Percentiles rank a stretch among this genome's conserved stretches.
phyloP scores from a whole-genome alignment of 2,888 invertebrate genomes.

The Hipparchia sbordonii region DNA sequence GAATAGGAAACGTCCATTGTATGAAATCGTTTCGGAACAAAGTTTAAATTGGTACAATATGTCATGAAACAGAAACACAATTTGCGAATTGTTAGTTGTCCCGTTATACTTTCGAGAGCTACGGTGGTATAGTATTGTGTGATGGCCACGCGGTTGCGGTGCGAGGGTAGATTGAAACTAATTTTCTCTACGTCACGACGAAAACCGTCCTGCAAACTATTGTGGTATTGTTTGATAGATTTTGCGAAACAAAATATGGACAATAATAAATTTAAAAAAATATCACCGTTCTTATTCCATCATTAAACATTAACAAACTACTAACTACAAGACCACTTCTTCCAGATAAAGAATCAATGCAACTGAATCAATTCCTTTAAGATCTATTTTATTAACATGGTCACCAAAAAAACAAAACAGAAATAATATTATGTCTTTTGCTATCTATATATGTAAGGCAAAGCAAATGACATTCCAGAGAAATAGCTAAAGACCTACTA shows the following conservation, averaged over 20 bases:
- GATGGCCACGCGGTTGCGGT: conserved; percentile 57
- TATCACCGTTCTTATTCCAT: too few species aligned
- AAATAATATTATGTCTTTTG: neutral
- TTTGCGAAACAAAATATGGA: conserved; percentile 42
- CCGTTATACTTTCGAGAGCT: conserved; percentile 32
- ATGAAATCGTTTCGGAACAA: conserved; percentile 10
- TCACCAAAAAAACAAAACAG: neutral
- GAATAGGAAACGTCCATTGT: neutral
- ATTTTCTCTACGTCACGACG: conserved; percentile 70
- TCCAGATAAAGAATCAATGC: too few species aligned
- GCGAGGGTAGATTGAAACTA: conserved; percentile 66
- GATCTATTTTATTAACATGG: too few species aligned
- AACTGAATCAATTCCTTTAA: too few species aligned
- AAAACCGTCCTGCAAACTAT: conserved; percentile 48
- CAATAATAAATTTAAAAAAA: neutral
- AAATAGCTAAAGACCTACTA: neutral
- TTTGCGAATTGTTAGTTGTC: conserved; percentile 28
- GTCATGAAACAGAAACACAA: conserved; percentile 32
- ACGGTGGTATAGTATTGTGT: conserved; percentile 26
- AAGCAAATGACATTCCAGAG: too few species aligned
- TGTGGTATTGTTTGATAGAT: conserved; percentile 54
- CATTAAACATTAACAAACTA: too few species aligned
- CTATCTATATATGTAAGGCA: neutral
- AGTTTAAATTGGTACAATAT: conserved; percentile 25
- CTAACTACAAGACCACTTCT: too few species aligned